These are phyloP conservation scores for Pongo abelii DNA, from an alignment of 2,113 vertebrate genomes.

Conservation along the genomic window DNA sequence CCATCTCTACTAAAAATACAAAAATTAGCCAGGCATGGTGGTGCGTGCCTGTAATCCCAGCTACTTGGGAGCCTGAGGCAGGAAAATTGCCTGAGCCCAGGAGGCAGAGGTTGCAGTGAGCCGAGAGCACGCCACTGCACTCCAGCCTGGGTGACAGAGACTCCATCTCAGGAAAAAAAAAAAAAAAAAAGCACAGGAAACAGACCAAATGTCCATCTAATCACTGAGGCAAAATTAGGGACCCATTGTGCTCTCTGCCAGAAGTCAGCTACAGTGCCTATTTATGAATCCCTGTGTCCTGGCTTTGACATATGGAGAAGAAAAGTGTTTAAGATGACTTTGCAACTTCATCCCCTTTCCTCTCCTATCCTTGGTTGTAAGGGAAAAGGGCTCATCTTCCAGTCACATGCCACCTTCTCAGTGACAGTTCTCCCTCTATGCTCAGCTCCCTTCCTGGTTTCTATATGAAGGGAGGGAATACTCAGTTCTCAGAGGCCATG, in stretches of 20 bases:
- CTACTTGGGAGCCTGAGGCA: too few species aligned
- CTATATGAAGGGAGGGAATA: neutral
- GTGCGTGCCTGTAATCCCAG: too few species aligned
- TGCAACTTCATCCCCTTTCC: neutral
- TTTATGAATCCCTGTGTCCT: neutral
- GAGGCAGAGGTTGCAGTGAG: too few species aligned
- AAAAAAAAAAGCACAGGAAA: neutral
- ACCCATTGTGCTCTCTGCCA: neutral
- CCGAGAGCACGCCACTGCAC: too few species aligned
- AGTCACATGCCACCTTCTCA: neutral
- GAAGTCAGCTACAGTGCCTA: neutral
- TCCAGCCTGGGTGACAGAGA: too few species aligned
- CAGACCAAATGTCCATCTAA: neutral
- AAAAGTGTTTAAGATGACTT: constrained; percentile 15
- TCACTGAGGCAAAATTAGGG: neutral
- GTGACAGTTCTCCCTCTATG: neutral
- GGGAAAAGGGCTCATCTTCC: neutral
- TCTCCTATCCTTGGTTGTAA: neutral
- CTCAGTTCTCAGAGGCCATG: neutral
- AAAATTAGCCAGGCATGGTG: too few species aligned
- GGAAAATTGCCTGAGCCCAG: too few species aligned
- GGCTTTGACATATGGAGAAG: neutral
- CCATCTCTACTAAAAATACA: too few species aligned
- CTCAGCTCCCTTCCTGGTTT: neutral
- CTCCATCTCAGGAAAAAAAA: too few species aligned